phyloP scores from a whole-genome alignment of 2,113 vertebrate species.

The Cyphotilapia sp. region DNA sequence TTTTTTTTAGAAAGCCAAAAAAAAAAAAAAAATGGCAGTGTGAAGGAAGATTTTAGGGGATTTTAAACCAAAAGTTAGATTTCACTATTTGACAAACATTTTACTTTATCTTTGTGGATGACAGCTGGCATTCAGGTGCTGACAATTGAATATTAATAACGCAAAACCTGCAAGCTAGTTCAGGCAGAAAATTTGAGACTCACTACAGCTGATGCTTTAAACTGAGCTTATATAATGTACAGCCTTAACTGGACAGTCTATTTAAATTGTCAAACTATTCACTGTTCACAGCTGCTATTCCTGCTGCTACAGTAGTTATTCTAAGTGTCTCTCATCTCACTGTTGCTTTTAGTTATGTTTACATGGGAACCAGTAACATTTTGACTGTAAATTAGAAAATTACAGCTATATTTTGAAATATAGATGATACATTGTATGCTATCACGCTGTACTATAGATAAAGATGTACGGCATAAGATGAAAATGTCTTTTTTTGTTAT shows the following conservation, averaged over 20 bases:
- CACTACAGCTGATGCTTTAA: neutral
- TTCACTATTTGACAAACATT: neutral
- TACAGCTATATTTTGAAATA: neutral
- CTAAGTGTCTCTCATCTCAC: neutral
- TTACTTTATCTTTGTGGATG: neutral
- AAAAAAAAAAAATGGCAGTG: neutral
- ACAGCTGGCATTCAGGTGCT: neutral
- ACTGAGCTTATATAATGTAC: neutral
- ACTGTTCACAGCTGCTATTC: neutral
- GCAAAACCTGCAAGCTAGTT: neutral
- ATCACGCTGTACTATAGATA: neutral
- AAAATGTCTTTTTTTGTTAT: neutral
- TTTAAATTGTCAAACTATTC: neutral
- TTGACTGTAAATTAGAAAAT: neutral
- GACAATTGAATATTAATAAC: neutral
- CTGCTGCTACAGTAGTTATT: neutral
- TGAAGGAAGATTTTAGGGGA: neutral
- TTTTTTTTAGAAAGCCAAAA: neutral
- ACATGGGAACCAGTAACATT: neutral
- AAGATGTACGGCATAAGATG: neutral
- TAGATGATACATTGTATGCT: neutral
- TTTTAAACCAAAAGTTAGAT: neutral
- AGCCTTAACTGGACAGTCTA: neutral
- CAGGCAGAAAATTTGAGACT: neutral
- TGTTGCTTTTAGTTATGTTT: neutral